phyloP scores from a whole-genome alignment of 2,888 invertebrate genomes.

The Athetis lepigone region DNA sequence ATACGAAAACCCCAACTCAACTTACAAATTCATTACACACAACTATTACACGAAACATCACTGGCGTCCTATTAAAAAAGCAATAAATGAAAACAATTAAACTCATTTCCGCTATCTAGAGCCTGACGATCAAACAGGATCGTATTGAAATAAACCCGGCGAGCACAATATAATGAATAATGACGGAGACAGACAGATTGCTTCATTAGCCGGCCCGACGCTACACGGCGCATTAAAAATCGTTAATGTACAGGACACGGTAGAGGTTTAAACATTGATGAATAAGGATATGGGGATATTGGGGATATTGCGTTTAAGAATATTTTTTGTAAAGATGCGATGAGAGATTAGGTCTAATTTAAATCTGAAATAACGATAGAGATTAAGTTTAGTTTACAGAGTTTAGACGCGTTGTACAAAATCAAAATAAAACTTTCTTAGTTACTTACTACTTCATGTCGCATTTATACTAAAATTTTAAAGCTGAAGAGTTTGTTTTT shows the following conservation, averaged over 20 bases:
- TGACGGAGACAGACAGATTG: conserved; percentile 63
- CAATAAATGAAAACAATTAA: conserved; percentile 46
- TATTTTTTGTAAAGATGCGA: background rate
- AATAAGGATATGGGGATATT: conserved; percentile 35
- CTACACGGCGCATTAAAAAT: conserved; percentile 59
- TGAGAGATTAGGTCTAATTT: no score
- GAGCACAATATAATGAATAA: conserved; percentile 63
- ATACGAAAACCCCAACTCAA: no score
- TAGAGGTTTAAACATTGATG: conserved; percentile 41
- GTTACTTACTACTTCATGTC: no score
- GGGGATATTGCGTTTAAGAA: conserved; percentile 14
- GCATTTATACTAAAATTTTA: no score
- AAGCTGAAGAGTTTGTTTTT: no score
- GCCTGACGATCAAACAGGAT: conserved; percentile 51
- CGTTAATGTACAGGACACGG: conserved; percentile 39
- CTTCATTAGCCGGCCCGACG: conserved; percentile 64
- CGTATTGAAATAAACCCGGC: conserved; percentile 44
- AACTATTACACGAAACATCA: background rate
- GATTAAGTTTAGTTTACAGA: no score
- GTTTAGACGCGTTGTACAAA: no score
- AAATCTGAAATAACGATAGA: no score
- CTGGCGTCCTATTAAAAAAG: conserved; percentile 10
- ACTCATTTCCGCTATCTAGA: conserved; percentile 50
- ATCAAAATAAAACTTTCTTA: no score
- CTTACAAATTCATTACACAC: background rate